These are phyloP conservation scores for Actenoides hombroni DNA, from an alignment of 2,113 vertebrate genomes.

Conservation along the genomic window DNA sequence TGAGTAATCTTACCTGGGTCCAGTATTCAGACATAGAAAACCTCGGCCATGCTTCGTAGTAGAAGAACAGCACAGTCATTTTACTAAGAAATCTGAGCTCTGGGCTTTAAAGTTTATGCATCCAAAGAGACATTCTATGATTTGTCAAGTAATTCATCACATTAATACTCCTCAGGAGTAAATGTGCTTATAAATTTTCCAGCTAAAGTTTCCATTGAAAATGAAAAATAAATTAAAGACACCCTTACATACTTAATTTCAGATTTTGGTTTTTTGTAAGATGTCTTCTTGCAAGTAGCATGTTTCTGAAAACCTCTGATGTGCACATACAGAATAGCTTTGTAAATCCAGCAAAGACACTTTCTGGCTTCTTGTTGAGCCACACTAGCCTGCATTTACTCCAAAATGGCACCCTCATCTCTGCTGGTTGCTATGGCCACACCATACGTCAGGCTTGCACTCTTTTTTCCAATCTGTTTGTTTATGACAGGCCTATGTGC, in stretches of 20 bases:
- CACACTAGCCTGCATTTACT: constrained; percentile 5
- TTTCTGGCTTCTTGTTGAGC: constrained; percentile 28
- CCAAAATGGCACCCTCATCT: constrained; percentile 30
- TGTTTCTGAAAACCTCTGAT: not conserved
- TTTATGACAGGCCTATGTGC: constrained; percentile 41
- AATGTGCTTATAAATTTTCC: not conserved
- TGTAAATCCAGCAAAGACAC: not conserved
- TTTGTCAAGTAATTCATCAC: not conserved
- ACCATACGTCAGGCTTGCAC: not conserved
- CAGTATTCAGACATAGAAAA: not conserved
- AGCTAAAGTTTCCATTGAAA: not conserved
- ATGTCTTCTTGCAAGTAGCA: not conserved
- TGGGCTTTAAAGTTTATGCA: not conserved
- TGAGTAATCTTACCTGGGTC: constrained; percentile 3
- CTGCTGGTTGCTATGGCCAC: constrained; percentile 67
- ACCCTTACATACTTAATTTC: not conserved
- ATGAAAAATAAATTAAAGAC: not conserved
- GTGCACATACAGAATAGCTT: not conserved
- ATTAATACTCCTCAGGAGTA: not conserved
- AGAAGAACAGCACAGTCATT: constrained; percentile 2
- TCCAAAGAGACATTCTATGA: not conserved
- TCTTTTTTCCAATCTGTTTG: constrained; percentile 11
- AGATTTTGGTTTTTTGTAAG: not conserved
- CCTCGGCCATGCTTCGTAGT: not conserved
- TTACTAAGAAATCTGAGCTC: constrained; percentile 14